phyloP scores from a whole-genome alignment of 2,113 vertebrate genomes.

The Paralichthys olivaceus region DNA sequence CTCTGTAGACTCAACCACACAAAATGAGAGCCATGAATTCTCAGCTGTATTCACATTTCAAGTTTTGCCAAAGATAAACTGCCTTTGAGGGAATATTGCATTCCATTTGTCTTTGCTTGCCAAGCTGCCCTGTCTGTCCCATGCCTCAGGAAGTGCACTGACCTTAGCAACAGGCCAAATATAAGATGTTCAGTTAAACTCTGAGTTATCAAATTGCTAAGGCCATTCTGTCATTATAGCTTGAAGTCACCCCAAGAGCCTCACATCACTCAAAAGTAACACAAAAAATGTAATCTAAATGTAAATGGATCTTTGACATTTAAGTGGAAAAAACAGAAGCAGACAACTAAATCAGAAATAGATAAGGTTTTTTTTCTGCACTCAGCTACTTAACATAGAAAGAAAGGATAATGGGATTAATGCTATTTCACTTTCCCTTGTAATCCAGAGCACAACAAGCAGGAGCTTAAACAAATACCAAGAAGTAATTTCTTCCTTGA shows the following conservation, averaged over 20 bases:
- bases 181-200: slow-evolving; percentile 28
- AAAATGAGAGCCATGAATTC: slow-evolving; percentile 1
- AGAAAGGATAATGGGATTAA: slow-evolving; percentile 51
- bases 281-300: slow-evolving; percentile 64
- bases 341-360: slow-evolving; percentile 17
- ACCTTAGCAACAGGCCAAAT: slow-evolving; percentile 34
- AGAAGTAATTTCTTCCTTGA: slow-evolving; percentile 46
- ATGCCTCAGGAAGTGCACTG: slow-evolving; percentile 35
- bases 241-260: slow-evolving; percentile 1
- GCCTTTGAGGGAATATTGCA: slow-evolving; percentile 22
- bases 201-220: slow-evolving; percentile 37
- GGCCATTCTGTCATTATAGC: slow-evolving; percentile 21
- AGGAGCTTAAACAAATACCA: slow-evolving; percentile 31
- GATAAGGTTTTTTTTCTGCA: neutral
- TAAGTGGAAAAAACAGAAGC: slow-evolving; percentile 28
- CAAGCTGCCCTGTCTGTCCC: slow-evolving; percentile 25
- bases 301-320: slow-evolving; percentile 67
- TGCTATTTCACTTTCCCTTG: slow-evolving; percentile 36
- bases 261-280: slow-evolving; percentile 9
- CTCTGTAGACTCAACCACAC: slow-evolving; percentile 8
- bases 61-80: slow-evolving; percentile 22
- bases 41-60: slow-evolving; percentile 20
- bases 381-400: slow-evolving; percentile 16
- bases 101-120: slow-evolving; percentile 30
- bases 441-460: slow-evolving; percentile 42